These are phyloP conservation scores for Amphiura filiformis DNA, from an alignment of 35 echinoderm and acorn worm genomes.

Conservation along the genomic window DNA sequence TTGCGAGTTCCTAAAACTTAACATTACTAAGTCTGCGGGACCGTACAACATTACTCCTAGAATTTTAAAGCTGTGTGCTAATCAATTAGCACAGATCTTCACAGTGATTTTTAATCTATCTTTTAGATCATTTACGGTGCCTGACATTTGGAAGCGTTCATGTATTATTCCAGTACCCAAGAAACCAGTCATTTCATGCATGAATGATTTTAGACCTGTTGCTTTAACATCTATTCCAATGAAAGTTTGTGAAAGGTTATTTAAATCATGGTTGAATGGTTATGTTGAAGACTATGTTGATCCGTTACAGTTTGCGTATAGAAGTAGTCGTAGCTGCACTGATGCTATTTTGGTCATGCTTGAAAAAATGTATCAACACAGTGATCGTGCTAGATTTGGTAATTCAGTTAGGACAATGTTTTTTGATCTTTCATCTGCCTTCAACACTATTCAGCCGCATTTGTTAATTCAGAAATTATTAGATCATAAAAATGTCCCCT, in stretches of 20 bases:
- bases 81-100: not conserved
- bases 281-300: no score
- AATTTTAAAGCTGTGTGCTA: not conserved
- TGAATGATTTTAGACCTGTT: slow-evolving; percentile 65
- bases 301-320: no score
- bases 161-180: slow-evolving; percentile 6
- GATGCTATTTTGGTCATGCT: no score
- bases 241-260: slow-evolving; percentile 39
- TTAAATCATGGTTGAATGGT: no score
- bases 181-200: slow-evolving; percentile 41
- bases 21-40: slow-evolving; percentile 14
- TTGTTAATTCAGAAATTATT: no score
- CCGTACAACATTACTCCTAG: not conserved
- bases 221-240: slow-evolving; percentile 52
- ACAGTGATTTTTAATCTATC: slow-evolving; percentile 7
- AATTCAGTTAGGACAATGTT: no score
- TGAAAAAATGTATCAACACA: no score
- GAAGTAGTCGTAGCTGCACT: no score
- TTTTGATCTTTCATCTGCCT: no score
- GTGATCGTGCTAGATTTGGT: no score
- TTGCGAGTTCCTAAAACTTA: slow-evolving; percentile 2
- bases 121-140: not conserved
- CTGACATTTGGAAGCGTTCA: slow-evolving; percentile 11
- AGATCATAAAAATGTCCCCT: no score
- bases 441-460: no score